phyloP scores from a whole-genome alignment of 2,113 vertebrate species.

The Lepus americanus region DNA sequence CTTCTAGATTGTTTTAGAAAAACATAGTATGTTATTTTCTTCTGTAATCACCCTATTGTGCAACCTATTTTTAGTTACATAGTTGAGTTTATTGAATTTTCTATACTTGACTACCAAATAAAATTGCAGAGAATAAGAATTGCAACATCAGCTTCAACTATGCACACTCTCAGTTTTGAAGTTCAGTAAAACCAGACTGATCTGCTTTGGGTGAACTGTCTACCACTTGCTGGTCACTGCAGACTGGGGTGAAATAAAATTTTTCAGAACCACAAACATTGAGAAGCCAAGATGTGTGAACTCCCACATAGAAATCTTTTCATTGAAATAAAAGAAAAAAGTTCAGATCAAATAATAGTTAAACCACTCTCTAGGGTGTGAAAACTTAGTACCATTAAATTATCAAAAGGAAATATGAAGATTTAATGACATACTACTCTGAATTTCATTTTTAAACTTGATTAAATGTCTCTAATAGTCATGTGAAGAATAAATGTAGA shows the following conservation, averaged over 20 bases:
- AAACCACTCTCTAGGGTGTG: not conserved
- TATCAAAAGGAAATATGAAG: not conserved
- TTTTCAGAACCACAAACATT: not conserved
- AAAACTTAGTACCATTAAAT: slow-evolving; percentile 26
- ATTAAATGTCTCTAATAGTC: not conserved
- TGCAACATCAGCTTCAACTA: not conserved
- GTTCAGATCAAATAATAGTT: not conserved
- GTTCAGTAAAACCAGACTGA: not conserved
- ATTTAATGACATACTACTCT: not conserved
- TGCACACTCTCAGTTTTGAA: not conserved
- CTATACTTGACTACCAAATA: not conserved
- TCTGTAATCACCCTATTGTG: too few relatives aligned
- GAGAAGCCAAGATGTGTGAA: not conserved
- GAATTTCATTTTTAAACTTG: not conserved
- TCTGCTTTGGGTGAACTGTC: not conserved
- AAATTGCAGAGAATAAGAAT: not conserved
- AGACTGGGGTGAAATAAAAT: not conserved
- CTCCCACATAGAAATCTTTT: not conserved
- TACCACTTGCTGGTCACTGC: too few relatives aligned
- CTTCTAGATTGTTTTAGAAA: too few relatives aligned
- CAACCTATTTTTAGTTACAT: not conserved
- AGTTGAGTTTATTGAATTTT: not conserved
- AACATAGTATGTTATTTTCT: too few relatives aligned
- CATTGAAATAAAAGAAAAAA: not conserved
- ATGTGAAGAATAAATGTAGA: not conserved